Evolutionary conservation across 2,888 invertebrate genomes (phyloP), one percentile per base, ranked within the genome.

Genomic region (Drosophila atroscutellata): DNA sequence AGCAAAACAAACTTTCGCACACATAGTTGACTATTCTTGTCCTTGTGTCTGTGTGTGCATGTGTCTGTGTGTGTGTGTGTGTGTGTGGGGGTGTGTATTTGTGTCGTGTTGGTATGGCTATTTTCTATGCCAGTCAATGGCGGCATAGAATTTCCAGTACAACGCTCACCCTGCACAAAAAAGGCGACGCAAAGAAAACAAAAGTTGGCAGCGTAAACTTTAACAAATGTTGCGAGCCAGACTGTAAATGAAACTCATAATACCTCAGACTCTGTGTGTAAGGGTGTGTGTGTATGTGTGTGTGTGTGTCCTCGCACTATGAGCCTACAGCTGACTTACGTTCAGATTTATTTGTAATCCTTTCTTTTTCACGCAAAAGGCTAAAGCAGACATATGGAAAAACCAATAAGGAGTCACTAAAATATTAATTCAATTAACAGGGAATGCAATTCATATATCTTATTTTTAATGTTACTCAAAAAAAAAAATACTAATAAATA

Each of bases 61-160:
- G 24, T 47, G 9, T 24, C 20, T 51, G 24, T 45, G 34, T 34
- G 34, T 20, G 28, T 64, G 51, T 28, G n/a, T 34, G 34, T 55
- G n/a, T 37, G 34, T 58, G 61, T 20, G n/a, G 39, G 34, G 34
- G 34, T 20, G 28, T 62, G 32, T 26, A 26, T 57, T 54, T 36
- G 18, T 18, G 20, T 15, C 28, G 26, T 55, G 39, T n/a, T 45
- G 24, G 2, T 15, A 15, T 45, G 15, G 8, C 24, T 15, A 2
- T 45, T 37, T 69, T 50, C 32, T 65, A 50, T 65, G 37, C 50
- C 75, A 67, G 89, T 86, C 83, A 88, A 88, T 86, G 83, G 74
- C 56, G 77, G 72, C 83, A 81, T 78, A 83, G 76, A 88, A 86
- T 86, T 83, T 88, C 65, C 68, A 80, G 39, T 45, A 66, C 58